Base-by-base conservation (phyloP, 53 echinoderm and acorn worm genomes). In the Antedon mediterranea region DNA sequence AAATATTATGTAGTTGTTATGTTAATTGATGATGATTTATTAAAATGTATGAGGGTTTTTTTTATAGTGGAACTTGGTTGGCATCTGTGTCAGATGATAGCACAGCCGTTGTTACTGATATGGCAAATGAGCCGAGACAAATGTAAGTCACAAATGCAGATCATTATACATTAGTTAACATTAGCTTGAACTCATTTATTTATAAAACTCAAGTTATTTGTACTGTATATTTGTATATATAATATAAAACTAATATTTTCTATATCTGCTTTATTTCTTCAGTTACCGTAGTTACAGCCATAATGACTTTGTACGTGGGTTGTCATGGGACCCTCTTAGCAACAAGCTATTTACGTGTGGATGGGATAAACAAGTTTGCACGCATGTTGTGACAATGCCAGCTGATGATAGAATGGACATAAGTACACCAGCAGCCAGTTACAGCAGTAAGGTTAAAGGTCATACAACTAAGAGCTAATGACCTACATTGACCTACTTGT, bases 51-150 rank as follows among this genome's bases (percentile, higher is more conserved):
- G n/a, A n/a, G n/a, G n/a, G n/a, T n/a, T n/a, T n/a, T n/a, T n/a
- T n/a, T 30, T 30, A 0, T 81, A 98, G 98, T 83, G 88, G 92
- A 29, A 80, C 88, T 23, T 88, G 91, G 90, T 78, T 98, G 18
- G 98, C 92, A 18, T 98, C 98, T 31, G 93, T 93, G 41, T 93
- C 98, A 23, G 98, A 93, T 80, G 98, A 98, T 42, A 93, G 92
- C 32, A 98, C 98, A 29, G 98, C 88, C 4, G 90, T 90, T 28
- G 92, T 98, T 0, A 98, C 98, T 31, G 98, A 98, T 78, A 82
- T 97, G 7, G 86, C 93, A 33, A 92, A 90, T 41, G 88, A 92
- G 43, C 82, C 89, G 0, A 98, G 88, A 85, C 92, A 92, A 79
- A 85, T 98, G 98, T 98, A 83, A 98, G 98, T 95, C 76, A 32